phyloP scores from a whole-genome alignment of 2,888 invertebrate species.

The Cecidostiba fungosa region DNA sequence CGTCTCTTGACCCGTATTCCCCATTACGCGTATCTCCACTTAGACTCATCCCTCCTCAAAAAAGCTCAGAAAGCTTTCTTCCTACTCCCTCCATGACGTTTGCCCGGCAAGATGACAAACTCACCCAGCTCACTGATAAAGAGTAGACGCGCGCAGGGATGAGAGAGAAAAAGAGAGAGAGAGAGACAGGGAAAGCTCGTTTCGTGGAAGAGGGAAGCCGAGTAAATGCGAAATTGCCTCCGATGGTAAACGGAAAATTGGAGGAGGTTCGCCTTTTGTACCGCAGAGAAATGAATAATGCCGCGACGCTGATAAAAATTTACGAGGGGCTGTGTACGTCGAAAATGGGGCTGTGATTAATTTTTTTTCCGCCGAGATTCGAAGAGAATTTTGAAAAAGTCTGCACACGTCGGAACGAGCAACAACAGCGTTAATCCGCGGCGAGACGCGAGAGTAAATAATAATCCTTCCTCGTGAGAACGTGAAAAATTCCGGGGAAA shows the following conservation, averaged over 20 bases:
- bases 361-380: neutral
- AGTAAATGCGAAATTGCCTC: constrained; percentile 25
- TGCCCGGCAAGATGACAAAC: constrained; percentile 19
- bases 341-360: neutral
- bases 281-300: constrained; percentile 12
- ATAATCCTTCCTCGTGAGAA: neutral
- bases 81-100: neutral
- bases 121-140: neutral
- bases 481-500: neutral
- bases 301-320: constrained; percentile 4
- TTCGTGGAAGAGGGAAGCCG: constrained; percentile 7
- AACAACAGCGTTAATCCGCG: neutral
- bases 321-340: neutral
- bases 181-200: neutral
- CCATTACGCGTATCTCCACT: neutral
- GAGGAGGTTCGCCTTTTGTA: neutral
- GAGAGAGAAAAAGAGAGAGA: neutral
- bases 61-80: neutral
- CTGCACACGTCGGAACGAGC: neutral
- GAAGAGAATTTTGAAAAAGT: neutral
- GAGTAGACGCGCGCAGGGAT: neutral
- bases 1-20: neutral
- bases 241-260: constrained; percentile 38
- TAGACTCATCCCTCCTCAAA: neutral
- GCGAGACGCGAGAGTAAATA: neutral